These are phyloP conservation scores for Eudyptes chrysolophus DNA, from an alignment of 2,113 vertebrate genomes.

Conservation along the genomic window DNA sequence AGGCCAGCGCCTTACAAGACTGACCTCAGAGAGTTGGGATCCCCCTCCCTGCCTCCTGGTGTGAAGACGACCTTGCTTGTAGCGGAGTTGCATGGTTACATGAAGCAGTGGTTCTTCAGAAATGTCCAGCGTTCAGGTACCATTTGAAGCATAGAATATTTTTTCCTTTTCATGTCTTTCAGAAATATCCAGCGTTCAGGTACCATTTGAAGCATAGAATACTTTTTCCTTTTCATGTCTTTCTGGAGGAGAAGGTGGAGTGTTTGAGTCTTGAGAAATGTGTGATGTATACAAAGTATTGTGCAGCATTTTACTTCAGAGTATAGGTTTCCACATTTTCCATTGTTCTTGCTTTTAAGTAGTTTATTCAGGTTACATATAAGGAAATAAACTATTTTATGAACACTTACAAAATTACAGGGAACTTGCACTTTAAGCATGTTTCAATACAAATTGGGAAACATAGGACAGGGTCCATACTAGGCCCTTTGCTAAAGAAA, in stretches of 20 bases:
- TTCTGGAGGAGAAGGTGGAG: not conserved
- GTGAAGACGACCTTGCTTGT: not conserved
- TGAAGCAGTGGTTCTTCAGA: not conserved
- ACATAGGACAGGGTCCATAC: not conserved
- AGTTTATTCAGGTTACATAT: not conserved
- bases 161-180: not conserved
- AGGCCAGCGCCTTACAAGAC: not conserved
- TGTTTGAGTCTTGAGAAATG: not conserved
- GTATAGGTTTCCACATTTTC: not conserved
- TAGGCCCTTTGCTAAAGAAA: not conserved
- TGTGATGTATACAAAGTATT: not conserved
- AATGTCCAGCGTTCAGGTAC: rapidly evolving
- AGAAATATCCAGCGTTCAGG: rapidly evolving
- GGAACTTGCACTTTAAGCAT: not conserved
- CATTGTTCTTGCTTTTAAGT: not conserved
- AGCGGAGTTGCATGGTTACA: not conserved
- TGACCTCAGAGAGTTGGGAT: not conserved
- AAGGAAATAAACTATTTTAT: not conserved
- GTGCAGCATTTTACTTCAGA: not conserved
- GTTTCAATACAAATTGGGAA: not conserved
- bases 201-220: not conserved
- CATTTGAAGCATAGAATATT: not conserved
- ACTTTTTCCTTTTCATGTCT: not conserved
- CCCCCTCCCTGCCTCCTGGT: not conserved
- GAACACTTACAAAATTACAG: not conserved